Evolutionary conservation across 2,888 invertebrate species (phyloP), one percentile per base, ranked within the genome.

Genomic region (Andrena haemorrhoa): DNA sequence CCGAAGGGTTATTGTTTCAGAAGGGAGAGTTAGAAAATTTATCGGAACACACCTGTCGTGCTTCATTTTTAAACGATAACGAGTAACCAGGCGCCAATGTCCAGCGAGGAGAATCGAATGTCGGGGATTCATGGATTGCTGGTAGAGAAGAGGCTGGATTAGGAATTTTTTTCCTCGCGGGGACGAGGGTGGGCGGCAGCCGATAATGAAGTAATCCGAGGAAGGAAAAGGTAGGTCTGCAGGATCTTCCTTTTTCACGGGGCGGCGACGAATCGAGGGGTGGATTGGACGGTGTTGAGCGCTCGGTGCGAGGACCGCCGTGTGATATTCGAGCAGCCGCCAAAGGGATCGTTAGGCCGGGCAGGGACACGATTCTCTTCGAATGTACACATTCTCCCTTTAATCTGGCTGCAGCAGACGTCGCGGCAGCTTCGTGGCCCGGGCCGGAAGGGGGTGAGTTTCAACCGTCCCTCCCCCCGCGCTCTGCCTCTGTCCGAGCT

Each of bases 151-250:
- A 68, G 70, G 31, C 75, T 41, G 64, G 79, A 76, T 76, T 53
- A 66, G 65, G 47, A 33, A 53, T 60, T 60, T 65, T 64, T 60
- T 58, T 74, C 23, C 2, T 12, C 31, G 20, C 10, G 4, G 8
- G 49, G n/a, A 12, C 29, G 53, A 20, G 41, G 58, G 78, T 77
- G 84, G 82, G 85, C 56, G 85, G 74, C 29, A 51, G 23, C 75
- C 83, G 86, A 85, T 85, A 87, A 83, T 87, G 83, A 87, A 86
- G 85, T 87, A 87, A 86, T 84, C 73, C 84, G 84, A 85, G 85
- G 72, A 85, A 74, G 80, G 71, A 82, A 61, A 79, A 49, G 79
- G 75, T 71, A 74, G 73, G 47, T 47, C 33, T 16, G 63, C 53
- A 35, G 77, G 64, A 58, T 69, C 71, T 69, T 75, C 61, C 70